Percentiles rank a stretch among this genome's conserved stretches.
Conservation (phyloP, 1,140 invertebrate species). For the Harpegnathos saltator region DNA sequence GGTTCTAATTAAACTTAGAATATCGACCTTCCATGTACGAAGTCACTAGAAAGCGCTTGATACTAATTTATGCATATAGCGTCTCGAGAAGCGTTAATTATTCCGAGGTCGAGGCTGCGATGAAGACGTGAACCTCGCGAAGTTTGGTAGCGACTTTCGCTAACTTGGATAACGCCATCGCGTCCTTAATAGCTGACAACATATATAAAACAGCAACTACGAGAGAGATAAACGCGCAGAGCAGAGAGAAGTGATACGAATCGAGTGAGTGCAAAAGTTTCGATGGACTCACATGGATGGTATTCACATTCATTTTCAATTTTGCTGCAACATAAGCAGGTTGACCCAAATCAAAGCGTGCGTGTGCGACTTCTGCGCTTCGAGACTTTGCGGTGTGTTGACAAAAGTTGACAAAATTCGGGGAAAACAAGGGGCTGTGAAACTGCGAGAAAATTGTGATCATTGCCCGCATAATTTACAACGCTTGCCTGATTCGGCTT, state of each 20-base stretch:
- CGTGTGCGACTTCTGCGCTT: too few relatives aligned
- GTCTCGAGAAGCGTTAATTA: conserved; percentile 29
- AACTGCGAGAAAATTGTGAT: too few relatives aligned
- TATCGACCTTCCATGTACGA: neutral
- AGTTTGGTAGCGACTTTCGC: conserved; percentile 26
- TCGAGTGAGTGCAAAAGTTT: too few relatives aligned
- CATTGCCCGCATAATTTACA: too few relatives aligned
- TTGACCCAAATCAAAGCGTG: too few relatives aligned
- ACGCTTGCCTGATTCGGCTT: too few relatives aligned
- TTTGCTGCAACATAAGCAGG: too few relatives aligned
- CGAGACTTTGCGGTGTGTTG: neutral
- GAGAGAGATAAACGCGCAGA: neutral
- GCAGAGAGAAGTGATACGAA: neutral
- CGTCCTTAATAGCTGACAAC: neutral
- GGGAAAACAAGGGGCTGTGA: too few relatives aligned
- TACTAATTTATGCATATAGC: conserved; percentile 9
- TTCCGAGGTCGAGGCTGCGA: neutral
- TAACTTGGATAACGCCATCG: conserved; percentile 19
- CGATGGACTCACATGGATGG: too few relatives aligned
- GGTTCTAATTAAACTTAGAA: conserved; percentile 17
- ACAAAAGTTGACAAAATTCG: too few relatives aligned
- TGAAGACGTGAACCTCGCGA: conserved; percentile 1
- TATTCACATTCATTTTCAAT: too few relatives aligned
- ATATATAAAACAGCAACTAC: conserved; percentile 9
- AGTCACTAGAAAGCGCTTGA: neutral